phyloP scores from a whole-genome alignment of 2,797 vertebrate genomes.

The Coregonus ussuriensis region DNA sequence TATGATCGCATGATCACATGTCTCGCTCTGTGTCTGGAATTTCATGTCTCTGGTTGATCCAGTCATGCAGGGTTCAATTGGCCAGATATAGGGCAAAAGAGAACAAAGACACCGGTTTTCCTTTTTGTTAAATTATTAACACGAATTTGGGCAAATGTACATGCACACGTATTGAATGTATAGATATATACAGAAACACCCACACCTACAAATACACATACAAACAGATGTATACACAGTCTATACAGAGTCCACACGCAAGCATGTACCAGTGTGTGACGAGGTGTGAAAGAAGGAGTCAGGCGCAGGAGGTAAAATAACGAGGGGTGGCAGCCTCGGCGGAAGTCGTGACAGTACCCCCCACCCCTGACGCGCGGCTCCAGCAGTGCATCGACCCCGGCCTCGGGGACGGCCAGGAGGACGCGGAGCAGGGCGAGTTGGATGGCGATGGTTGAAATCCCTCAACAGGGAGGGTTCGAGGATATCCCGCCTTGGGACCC shows the following conservation, averaged over 20 bases:
- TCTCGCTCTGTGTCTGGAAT: conserved; percentile 52
- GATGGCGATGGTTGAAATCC: too few relatives aligned
- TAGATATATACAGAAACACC: neutral
- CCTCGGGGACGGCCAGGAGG: too few relatives aligned
- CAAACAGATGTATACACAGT: neutral
- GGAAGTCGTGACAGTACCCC: too few relatives aligned
- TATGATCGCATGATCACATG: conserved; percentile 75
- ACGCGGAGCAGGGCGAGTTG: too few relatives aligned
- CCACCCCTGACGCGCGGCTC: too few relatives aligned
- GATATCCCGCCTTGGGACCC: too few relatives aligned
- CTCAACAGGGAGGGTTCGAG: too few relatives aligned
- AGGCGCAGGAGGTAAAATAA: too few relatives aligned
- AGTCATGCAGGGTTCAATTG: conserved; percentile 25
- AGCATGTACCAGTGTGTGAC: neutral
- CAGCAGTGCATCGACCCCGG: too few relatives aligned
- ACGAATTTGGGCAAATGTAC: conserved; percentile 7
- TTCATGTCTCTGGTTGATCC: conserved; percentile 27
- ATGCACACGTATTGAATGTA: conserved; percentile 28
- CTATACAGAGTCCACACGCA: neutral
- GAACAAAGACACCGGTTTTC: conserved; percentile 4
- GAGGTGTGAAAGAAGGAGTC: too few relatives aligned
- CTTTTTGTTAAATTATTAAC: conserved; percentile 22
- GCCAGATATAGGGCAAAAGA: conserved; percentile 31
- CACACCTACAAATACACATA: neutral
- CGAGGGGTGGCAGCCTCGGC: too few relatives aligned